Conservation (phyloP, 2,113 vertebrate species). For the Chionis minor region DNA sequence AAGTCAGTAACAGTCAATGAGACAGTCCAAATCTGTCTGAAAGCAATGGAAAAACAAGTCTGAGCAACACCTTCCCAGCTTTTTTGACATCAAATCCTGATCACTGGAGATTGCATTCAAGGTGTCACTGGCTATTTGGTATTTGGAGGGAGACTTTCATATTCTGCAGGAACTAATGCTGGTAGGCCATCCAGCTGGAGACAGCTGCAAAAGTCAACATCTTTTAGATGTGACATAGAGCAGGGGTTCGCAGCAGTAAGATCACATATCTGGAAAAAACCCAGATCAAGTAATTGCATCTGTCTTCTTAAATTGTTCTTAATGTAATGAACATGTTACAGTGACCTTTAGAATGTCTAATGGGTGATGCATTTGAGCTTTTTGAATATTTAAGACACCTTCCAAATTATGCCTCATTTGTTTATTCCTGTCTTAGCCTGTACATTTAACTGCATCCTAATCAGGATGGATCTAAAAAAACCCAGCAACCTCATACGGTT, state of each 20-base stretch:
- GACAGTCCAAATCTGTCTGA: not conserved
- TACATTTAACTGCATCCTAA: not conserved
- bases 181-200: not conserved
- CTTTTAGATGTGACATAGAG: not conserved
- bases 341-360: slow-evolving; percentile 12
- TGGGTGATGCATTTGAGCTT: not conserved
- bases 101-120: not conserved
- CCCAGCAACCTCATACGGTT: not conserved
- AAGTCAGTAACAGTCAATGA: not conserved
- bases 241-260: not conserved
- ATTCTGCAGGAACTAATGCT: not conserved
- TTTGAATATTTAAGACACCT: slow-evolving; percentile 14
- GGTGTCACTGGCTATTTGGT: not conserved
- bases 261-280: not conserved
- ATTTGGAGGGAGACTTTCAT: not conserved
- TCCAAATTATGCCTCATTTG: not conserved
- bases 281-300: not conserved
- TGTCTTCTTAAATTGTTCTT: slow-evolving; percentile 42
- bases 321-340: slow-evolving; percentile 48
- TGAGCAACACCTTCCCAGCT: not conserved
- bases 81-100: not conserved
- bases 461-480: not conserved
- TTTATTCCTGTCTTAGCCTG: not conserved
- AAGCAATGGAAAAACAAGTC: not conserved
- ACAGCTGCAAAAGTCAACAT: not conserved